A percentile compares a stretch with the other conserved stretches of the same genome.
phyloP scores from a whole-genome alignment of 2,888 invertebrate genomes.

The Vandiemenella viatica region DNA sequence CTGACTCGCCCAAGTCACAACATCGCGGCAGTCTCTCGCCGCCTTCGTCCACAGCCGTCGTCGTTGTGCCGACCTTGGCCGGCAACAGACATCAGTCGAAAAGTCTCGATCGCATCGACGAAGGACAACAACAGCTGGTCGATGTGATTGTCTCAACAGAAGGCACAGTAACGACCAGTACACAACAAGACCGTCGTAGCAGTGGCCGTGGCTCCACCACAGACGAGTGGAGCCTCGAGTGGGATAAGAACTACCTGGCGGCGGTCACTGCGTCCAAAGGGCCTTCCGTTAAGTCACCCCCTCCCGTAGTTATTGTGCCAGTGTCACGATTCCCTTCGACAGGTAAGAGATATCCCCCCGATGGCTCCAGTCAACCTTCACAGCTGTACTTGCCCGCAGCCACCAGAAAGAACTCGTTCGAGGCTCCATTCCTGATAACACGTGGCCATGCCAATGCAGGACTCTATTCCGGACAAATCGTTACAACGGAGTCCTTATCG shows the following conservation, averaged over 20 bases:
- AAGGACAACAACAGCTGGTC: constrained; percentile 53
- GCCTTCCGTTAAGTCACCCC: constrained; percentile 2
- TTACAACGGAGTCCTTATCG: constrained; percentile 7
- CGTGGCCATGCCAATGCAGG: constrained; percentile 47
- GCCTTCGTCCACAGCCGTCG: background rate
- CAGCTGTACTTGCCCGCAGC: constrained; percentile 5
- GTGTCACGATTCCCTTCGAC: constrained; percentile 15
- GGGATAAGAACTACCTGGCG: constrained; percentile 7
- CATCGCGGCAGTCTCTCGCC: constrained; percentile 18
- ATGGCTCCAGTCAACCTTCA: constrained; percentile 15
- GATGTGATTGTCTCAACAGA: constrained; percentile 49
- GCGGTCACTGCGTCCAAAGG: background rate
- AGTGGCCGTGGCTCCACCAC: constrained; percentile 12
- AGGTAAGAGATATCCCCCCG: constrained; percentile 13
- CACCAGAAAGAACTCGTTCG: constrained; percentile 1
- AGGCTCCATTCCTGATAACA: constrained; percentile 37
- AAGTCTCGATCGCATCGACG: constrained; percentile 63
- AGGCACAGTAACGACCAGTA: background rate
- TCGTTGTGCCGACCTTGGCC: background rate
- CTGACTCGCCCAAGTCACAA: constrained; percentile 18
- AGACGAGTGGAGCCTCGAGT: constrained; percentile 18
- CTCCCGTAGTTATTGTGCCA: constrained; percentile 16
- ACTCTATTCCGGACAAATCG: constrained; percentile 39
- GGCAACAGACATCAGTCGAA: constrained; percentile 35
- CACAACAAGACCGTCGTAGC: constrained; percentile 4